Percentiles rank a stretch among this genome's conserved stretches.
These are phyloP conservation scores for Cremastinae sp. DNA, from an alignment of 2,888 invertebrate genomes.

Conservation along the genomic window DNA sequence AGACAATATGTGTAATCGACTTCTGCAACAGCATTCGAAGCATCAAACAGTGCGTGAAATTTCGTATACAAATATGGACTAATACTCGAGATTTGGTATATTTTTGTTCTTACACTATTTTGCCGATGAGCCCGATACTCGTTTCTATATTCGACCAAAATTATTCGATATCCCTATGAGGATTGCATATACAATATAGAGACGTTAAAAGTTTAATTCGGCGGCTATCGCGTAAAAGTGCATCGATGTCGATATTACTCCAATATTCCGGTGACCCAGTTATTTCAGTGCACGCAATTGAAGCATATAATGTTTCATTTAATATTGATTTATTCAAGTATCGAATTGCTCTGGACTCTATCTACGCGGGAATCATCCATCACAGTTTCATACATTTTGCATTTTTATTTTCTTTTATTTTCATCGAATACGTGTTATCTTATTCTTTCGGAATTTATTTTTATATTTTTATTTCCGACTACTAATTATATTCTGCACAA, in stretches of 20 bases:
- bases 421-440: no score
- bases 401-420: no score
- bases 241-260: background rate
- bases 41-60: background rate
- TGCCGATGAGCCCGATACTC: constrained; percentile 6
- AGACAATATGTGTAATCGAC: constrained; percentile 33
- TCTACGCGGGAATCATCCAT: no score
- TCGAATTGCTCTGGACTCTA: background rate
- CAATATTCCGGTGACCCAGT: constrained; percentile 9
- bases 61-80: background rate
- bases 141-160: constrained; percentile 36
- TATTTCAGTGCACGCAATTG: background rate
- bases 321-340: background rate
- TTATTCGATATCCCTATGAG: constrained; percentile 19
- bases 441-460: no score
- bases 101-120: background rate
- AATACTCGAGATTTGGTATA: no score
- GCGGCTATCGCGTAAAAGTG: background rate
- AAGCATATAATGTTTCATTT: background rate
- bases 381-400: no score
- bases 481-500: no score
- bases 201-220: background rate
- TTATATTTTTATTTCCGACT: no score
- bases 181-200: background rate
- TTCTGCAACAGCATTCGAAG: background rate